Evolutionary conservation across 1,140 invertebrate species (phyloP).

Genomic region (Drosophila hydei): DNA sequence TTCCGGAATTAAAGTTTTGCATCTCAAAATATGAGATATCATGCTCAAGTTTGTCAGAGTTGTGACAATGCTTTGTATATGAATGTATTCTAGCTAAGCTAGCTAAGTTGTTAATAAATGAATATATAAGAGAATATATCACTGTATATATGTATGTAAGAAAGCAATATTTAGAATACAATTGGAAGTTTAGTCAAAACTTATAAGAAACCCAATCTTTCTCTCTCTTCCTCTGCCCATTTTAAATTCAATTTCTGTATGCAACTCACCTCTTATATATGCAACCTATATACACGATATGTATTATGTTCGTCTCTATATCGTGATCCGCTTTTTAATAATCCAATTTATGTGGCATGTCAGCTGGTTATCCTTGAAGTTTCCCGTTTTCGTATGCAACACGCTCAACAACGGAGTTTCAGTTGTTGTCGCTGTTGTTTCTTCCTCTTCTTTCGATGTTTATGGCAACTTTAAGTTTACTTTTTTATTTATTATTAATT

Average conservation of each 20-base stretch:
- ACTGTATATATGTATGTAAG: no score
- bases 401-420: constrained; percentile 34
- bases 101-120: no score
- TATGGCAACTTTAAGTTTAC: constrained; percentile 69
- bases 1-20: no score
- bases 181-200: neutral
- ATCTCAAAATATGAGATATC: no score
- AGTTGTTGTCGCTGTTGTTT: constrained; percentile 22
- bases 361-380: constrained; percentile 80
- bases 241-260: constrained; percentile 13
- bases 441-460: constrained; percentile 30
- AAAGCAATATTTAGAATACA: no score
- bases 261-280: constrained; percentile 65
- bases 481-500: constrained; percentile 53
- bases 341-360: constrained; percentile 81
- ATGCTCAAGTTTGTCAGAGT: no score
- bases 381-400: constrained; percentile 52
- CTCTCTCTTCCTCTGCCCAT: neutral
- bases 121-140: no score
- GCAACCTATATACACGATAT: constrained; percentile 45
- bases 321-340: constrained; percentile 57
- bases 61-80: no score
- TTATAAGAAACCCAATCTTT: neutral
- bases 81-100: no score
- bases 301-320: constrained; percentile 46